These are phyloP conservation scores for Eumerus sabulonum DNA, from an alignment of 2,888 invertebrate species.

Conservation along the genomic window DNA sequence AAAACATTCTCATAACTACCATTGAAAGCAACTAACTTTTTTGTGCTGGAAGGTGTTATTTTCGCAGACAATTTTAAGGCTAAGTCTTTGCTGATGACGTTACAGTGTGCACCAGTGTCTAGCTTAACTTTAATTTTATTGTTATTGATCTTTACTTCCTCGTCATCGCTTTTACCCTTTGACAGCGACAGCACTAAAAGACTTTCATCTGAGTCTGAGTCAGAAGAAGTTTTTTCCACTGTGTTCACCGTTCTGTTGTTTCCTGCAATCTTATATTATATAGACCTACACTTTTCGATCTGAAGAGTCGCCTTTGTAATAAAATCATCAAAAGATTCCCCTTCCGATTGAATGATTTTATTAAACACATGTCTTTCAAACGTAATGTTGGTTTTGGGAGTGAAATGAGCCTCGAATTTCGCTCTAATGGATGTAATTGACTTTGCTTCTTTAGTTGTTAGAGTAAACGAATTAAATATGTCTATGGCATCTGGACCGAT, in stretches of 20 bases:
- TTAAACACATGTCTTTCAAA: constrained; percentile 27
- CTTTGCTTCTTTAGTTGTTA: constrained; percentile 22
- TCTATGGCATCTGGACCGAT: too few species aligned
- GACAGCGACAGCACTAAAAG: constrained; percentile 26
- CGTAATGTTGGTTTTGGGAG: constrained; percentile 23
- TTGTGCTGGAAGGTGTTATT: constrained; percentile 24
- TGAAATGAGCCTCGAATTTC: constrained; percentile 15
- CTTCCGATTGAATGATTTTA: constrained; percentile 15
- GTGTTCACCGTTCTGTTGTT: constrained; percentile 22
- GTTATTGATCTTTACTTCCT: constrained; percentile 13
- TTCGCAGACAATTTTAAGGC: constrained; percentile 22
- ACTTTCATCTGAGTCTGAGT: constrained; percentile 17
- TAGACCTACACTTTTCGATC: constrained; percentile 37
- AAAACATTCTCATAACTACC: constrained; percentile 20
- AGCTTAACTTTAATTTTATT: constrained; percentile 8
- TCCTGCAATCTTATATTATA: constrained; percentile 16
- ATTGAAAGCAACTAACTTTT: constrained; percentile 24
- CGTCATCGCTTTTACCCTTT: constrained; percentile 1
- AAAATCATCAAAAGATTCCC: constrained; percentile 35
- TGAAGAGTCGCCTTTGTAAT: constrained; percentile 28
- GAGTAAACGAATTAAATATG: neutral
- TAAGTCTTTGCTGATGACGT: constrained; percentile 28
- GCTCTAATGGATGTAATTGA: constrained; percentile 14
- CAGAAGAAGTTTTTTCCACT: constrained; percentile 5
- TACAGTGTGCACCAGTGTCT: constrained; percentile 34